Evolutionary conservation across 1,140 invertebrate genomes (phyloP), one percentile per base, ranked within the genome.

Genomic region (Fopius arisanus): DNA sequence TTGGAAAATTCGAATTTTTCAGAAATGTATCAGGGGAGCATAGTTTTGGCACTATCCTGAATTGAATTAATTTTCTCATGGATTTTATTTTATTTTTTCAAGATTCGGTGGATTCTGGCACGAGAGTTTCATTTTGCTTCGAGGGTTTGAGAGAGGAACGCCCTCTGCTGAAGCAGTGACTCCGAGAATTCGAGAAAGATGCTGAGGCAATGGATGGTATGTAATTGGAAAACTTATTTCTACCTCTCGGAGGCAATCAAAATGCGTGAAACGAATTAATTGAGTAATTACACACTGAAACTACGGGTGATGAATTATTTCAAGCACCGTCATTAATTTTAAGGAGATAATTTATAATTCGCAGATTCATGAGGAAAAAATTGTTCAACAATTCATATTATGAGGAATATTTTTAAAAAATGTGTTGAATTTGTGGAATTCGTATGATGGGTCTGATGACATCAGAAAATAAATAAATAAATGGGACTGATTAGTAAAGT

Each of bases 161-260:
- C 62, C 62, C 29, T 29, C 68, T 62, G 28, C 54, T 23, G 16
- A 48, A 5, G 43, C 43, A 48, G n/a, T 19, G 16, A 19, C 54
- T 12, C 23, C 54, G 4, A 3, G 5, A 68, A 68, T 33, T 21
- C 31, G 26, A 40, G 29, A 33, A 65, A 41, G 16, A 72, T 65
- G 26, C 21, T 66, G 59, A 72, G 29, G 59, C 26, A 72, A 23
- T 40, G 40, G 70, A 65, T 43, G 37, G 59, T 14, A 72, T 65
- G 70, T 43, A 72, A 72, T 72, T 67, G 43, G 26, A 54, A 54
- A 73, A 59, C 59, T 65, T 65, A 59, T 72, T 21, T 23, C 67
- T n/a, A 69, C 28, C 41, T 69, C 43, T 54, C 37, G 21, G 23
- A 3, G 33, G 62, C 23, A 72, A 72, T 72, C 40, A 72, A 72